phyloP scores from a whole-genome alignment of 2,797 vertebrate genomes.

The Myiotriccus ornatus region DNA sequence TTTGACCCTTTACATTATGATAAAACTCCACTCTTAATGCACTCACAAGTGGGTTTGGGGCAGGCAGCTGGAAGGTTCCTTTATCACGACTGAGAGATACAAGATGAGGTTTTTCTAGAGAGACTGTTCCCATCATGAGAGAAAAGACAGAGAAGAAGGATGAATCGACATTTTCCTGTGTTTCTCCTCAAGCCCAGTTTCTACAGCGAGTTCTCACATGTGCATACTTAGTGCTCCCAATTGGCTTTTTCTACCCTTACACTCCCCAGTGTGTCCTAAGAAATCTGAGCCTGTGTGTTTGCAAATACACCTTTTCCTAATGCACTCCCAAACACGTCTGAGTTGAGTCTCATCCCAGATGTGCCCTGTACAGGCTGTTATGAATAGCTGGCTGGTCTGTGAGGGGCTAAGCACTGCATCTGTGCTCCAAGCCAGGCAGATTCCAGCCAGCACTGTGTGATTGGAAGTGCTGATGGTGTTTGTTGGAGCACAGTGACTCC shows the following conservation, averaged over 20 bases:
- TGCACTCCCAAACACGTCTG: background rate
- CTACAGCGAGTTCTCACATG: background rate
- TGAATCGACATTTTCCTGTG: background rate
- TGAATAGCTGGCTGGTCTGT: background rate
- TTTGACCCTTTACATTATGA: background rate
- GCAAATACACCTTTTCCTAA: background rate
- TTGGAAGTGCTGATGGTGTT: background rate
- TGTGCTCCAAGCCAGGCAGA: background rate
- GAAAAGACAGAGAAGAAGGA: background rate
- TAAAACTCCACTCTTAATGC: background rate
- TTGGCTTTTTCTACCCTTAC: background rate
- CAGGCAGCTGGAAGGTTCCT: background rate
- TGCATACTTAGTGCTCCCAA: background rate
- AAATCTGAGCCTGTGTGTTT: background rate
- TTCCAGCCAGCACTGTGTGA: background rate
- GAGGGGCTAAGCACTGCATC: background rate
- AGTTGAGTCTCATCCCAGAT: background rate
- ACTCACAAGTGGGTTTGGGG: background rate
- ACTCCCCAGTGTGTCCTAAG: background rate
- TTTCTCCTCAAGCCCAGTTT: background rate
- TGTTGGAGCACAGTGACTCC: background rate
- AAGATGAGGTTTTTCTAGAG: background rate
- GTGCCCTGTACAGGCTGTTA: background rate
- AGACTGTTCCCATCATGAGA: background rate
- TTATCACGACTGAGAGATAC: background rate